A percentile compares a stretch with the other conserved stretches of the same genome.
Evolutionary conservation across 2,797 vertebrate species (phyloP).

Genomic region (Gouania willdenowi): DNA sequence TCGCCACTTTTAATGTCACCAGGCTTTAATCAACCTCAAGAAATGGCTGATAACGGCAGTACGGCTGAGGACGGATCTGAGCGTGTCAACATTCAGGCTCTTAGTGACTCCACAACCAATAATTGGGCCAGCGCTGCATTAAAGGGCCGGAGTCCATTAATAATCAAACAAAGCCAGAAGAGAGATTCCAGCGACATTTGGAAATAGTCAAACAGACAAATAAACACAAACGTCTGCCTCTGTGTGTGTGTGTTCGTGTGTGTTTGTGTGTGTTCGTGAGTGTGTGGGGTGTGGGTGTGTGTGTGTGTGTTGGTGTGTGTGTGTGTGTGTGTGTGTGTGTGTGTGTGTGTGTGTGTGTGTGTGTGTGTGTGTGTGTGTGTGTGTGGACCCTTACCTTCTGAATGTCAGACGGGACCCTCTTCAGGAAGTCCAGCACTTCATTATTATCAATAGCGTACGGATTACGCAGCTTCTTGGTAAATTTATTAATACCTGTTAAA

Average conservation of each 20-base stretch:
- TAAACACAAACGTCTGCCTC: conserved; percentile 72
- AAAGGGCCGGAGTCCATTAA: conserved; percentile 73
- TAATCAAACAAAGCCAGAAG: conserved; percentile 79
- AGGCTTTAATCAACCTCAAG: conserved; percentile 50
- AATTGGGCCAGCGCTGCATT: conserved; percentile 71
- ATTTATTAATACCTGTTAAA: conserved; percentile 93
- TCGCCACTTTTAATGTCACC: conserved; percentile 46
- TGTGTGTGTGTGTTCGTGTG: too few relatives aligned
- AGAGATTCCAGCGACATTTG: conserved; percentile 71
- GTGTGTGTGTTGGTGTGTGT: too few relatives aligned
- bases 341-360: too few relatives aligned
- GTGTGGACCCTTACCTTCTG: conserved; percentile 92
- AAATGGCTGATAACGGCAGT: conserved; percentile 66
- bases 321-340: too few relatives aligned
- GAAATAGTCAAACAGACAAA: conserved; percentile 76
- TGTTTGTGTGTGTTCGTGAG: too few relatives aligned
- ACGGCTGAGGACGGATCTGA: conserved; percentile 59
- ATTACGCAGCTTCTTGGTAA: conserved; percentile 95
- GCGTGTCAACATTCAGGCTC: conserved; percentile 38
- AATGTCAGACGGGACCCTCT: conserved; percentile 96
- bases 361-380: too few relatives aligned
- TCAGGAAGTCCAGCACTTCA: conserved; percentile 95
- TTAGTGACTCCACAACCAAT: conserved; percentile 59
- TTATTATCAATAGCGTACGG: conserved; percentile 91
- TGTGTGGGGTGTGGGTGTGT: too few relatives aligned